Evolutionary conservation across 30 jellyfish, hydroid and myxozoan genomes (phyloP).

Genomic region (Pelagia noctiluca): DNA sequence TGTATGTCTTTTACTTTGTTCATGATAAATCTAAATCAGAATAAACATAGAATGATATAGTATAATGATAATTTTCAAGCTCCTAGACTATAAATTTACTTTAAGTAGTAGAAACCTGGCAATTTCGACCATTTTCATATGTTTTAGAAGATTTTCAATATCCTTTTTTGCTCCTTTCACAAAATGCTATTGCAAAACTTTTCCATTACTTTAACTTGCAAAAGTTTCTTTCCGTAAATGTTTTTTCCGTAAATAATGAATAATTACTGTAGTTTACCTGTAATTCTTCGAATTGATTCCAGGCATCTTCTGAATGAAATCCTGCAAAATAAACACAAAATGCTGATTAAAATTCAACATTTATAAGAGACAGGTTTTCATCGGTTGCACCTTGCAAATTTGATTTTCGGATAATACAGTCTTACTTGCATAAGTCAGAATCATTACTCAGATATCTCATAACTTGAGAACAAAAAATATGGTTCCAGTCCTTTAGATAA

Average conservation of each 20-base stretch:
- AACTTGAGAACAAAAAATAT: too few relatives aligned
- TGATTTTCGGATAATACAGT: too few relatives aligned
- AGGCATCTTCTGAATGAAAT: slow-evolving; percentile 80
- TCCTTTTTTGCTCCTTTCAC: not conserved
- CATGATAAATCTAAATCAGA: slow-evolving; percentile 36
- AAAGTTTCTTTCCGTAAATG: not conserved
- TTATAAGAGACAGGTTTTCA: too few relatives aligned
- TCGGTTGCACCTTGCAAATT: too few relatives aligned
- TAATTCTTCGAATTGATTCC: slow-evolving; percentile 87
- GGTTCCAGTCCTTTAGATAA: too few relatives aligned
- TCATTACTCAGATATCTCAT: too few relatives aligned
- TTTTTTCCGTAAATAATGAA: not conserved
- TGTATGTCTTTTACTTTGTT: slow-evolving; percentile 66
- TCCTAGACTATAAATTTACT: too few relatives aligned
- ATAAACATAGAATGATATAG: not conserved
- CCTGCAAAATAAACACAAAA: slow-evolving; percentile 32
- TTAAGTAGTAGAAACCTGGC: too few relatives aligned
- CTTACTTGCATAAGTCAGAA: too few relatives aligned
- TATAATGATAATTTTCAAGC: too few relatives aligned
- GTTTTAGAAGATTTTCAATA: too few relatives aligned
- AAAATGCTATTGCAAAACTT: not conserved
- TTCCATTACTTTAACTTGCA: not conserved
- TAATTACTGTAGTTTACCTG: slow-evolving; percentile 17
- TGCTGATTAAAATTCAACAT: not conserved
- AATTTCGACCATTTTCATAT: too few relatives aligned